These are phyloP conservation scores for Nomada ferruginata DNA, from an alignment of 2,888 invertebrate species.

Conservation along the genomic window DNA sequence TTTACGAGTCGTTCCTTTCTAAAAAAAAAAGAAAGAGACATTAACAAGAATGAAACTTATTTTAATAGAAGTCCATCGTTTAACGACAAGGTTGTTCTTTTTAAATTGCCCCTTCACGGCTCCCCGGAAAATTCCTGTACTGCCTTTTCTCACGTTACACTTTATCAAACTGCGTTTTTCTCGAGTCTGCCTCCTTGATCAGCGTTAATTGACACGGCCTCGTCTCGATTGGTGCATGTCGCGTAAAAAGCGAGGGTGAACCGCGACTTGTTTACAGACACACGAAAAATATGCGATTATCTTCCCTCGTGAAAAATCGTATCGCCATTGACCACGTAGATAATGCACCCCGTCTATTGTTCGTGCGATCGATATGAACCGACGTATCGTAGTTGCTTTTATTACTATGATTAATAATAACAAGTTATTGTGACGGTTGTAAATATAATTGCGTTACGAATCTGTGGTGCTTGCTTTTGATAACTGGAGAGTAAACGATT, in stretches of 20 bases:
- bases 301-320: constrained; percentile 20
- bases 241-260: constrained; percentile 28
- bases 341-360: too few species aligned
- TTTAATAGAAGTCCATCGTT: not conserved
- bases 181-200: not conserved
- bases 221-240: constrained; percentile 35
- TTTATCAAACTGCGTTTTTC: constrained; percentile 10
- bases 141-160: not conserved
- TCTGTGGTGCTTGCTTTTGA: too few species aligned
- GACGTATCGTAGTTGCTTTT: not conserved
- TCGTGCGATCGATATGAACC: not conserved
- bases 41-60: not conserved
- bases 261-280: constrained; percentile 11
- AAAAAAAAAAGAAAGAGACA: not conserved
- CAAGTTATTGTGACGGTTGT: too few species aligned
- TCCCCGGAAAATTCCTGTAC: not conserved
- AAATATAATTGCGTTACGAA: too few species aligned
- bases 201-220: constrained; percentile 40
- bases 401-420: too few species aligned
- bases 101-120: not conserved
- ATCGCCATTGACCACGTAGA: not conserved
- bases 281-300: constrained; percentile 4
- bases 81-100: not conserved
- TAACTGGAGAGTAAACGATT: too few species aligned
- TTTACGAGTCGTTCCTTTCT: not conserved